These are phyloP conservation scores for Brachionus manjavacas DNA, from an alignment of 1,140 invertebrate species.

Conservation along the genomic window DNA sequence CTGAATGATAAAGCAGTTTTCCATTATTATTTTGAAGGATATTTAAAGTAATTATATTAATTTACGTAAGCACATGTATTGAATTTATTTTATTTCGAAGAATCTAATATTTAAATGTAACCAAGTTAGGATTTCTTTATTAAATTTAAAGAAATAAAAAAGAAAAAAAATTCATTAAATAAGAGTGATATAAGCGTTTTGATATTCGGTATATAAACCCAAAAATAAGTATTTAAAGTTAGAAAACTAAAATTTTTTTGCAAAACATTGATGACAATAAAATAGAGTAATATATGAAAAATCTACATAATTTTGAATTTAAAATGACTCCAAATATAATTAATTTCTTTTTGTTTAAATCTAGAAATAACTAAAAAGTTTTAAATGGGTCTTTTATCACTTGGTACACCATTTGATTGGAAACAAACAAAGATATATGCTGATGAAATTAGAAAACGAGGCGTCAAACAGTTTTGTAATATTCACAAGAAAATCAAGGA, in stretches of 20 bases:
- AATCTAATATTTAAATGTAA: not conserved
- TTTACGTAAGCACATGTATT: not conserved
- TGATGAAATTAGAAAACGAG: slow-evolving; percentile 82
- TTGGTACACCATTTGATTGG: slow-evolving; percentile 89
- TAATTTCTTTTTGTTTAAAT: too few species aligned
- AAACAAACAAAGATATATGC: slow-evolving; percentile 84
- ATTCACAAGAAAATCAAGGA: slow-evolving; percentile 78
- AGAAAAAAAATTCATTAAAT: not conserved
- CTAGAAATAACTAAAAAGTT: not conserved
- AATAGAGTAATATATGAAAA: not conserved
- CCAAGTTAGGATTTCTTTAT: not conserved
- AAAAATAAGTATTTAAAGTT: not conserved
- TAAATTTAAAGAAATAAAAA: not conserved
- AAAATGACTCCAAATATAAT: not conserved
- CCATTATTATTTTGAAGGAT: not conserved
- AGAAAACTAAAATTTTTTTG: not conserved
- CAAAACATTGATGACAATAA: not conserved
- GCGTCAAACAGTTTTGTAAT: slow-evolving; percentile 87
- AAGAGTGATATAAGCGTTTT: not conserved
- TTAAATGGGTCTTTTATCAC: slow-evolving; percentile 83
- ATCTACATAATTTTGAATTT: not conserved
- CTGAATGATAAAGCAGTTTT: not conserved
- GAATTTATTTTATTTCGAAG: not conserved
- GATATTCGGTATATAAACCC: not conserved
- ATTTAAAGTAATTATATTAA: not conserved